Evolutionary conservation across 2,888 invertebrate species (phyloP).

Genomic region (Piscicola geometra): DNA sequence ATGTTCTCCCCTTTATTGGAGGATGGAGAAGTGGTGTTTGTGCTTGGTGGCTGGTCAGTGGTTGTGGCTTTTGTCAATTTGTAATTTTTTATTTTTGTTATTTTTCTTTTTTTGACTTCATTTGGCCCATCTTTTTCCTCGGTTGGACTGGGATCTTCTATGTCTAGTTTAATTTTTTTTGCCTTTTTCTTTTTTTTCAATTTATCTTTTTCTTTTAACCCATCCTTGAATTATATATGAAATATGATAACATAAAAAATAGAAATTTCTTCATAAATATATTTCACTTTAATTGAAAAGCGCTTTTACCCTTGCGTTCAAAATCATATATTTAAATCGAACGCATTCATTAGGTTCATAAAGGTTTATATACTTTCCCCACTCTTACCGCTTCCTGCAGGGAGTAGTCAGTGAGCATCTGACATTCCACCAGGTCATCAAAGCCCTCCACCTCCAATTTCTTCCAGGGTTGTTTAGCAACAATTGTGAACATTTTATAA

Average conservation of each 20-base stretch:
- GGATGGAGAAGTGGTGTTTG: background rate
- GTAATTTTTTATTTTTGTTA: background rate
- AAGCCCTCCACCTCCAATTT: constrained; percentile 1
- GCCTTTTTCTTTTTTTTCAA: background rate
- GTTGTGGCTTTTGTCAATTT: background rate
- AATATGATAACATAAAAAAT: background rate
- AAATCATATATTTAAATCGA: too few species aligned
- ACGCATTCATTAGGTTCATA: too few species aligned
- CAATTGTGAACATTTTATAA: background rate
- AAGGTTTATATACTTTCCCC: too few species aligned
- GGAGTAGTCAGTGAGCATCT: constrained; percentile 26
- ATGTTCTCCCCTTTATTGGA: constrained; percentile 49
- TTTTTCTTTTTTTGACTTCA: background rate
- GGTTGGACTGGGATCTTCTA: background rate
- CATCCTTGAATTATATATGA: background rate
- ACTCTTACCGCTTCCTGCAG: background rate
- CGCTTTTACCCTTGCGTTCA: too few species aligned
- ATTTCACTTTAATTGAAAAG: too few species aligned
- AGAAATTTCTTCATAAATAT: too few species aligned
- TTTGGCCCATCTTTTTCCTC: background rate
- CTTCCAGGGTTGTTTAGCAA: background rate
- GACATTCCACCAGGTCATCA: constrained; percentile 28
- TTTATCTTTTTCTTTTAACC: constrained; percentile 6
- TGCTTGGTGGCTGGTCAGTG: background rate
- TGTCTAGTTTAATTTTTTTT: background rate